These are phyloP conservation scores for Eudasyphora cyanicolor DNA, from an alignment of 2,888 invertebrate genomes.

Conservation along the genomic window DNA sequence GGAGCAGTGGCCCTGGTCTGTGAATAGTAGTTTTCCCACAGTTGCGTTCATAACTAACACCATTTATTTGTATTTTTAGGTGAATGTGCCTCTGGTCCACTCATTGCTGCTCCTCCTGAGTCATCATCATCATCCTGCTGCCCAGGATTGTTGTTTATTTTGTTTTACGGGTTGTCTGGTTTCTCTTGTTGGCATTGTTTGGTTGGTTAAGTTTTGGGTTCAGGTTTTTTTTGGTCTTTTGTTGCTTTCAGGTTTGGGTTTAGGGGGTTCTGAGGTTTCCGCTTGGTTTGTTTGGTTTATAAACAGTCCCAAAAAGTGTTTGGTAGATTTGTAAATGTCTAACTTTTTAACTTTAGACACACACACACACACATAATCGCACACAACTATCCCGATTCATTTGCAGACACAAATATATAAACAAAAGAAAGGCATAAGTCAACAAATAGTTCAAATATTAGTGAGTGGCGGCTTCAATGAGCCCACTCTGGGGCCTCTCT, in stretches of 20 bases:
- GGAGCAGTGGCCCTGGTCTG: not conserved
- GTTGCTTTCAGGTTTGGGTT: not conserved
- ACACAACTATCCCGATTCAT: not conserved
- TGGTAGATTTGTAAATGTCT: slow-evolving; percentile 6
- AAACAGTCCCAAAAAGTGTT: not conserved
- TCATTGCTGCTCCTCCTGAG: not conserved
- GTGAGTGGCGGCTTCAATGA: too few species aligned
- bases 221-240: slow-evolving; percentile 4
- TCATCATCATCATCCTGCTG: too few species aligned
- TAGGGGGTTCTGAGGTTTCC: not conserved
- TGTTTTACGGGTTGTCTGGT: slow-evolving; percentile 8
- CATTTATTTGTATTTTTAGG: not conserved
- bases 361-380: not conserved
- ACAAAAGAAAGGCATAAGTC: not conserved
- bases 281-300: not conserved
- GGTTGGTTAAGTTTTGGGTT: slow-evolving; percentile 19
- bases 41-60: not conserved
- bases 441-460: too few species aligned
- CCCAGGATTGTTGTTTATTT: not conserved
- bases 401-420: not conserved
- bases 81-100: not conserved
- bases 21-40: not conserved
- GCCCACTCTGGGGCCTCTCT: too few species aligned
- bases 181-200: slow-evolving; percentile 4
- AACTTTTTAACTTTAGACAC: not conserved